A percentile compares a stretch with the other conserved stretches of the same genome.
phyloP scores from a whole-genome alignment of 2,888 invertebrate species.

The Palloptera scutellata region DNA sequence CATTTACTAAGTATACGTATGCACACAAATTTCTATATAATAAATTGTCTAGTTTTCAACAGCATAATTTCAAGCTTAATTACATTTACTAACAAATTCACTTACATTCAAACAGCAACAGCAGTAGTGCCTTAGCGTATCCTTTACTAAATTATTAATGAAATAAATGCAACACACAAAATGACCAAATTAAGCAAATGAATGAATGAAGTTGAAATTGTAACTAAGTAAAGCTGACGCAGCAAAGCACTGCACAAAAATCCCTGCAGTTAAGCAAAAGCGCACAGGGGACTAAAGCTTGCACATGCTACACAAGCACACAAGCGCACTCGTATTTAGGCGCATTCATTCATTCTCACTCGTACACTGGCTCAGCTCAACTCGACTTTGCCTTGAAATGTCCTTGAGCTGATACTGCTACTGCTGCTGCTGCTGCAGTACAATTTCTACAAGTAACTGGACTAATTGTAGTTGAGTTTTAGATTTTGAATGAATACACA shows the following conservation, averaged over 20 bases:
- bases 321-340: conserved; percentile 8
- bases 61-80: conserved; percentile 13
- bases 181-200: conserved; percentile 19
- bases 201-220: not conserved
- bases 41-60: not conserved
- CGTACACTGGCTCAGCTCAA: not conserved
- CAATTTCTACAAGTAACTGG: not conserved
- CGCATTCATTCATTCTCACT: not conserved
- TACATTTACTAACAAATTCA: conserved; percentile 5
- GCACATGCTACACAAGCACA: not conserved
- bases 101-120: not conserved
- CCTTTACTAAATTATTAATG: conserved; percentile 18
- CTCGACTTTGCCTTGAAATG: conserved; percentile 20
- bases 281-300: not conserved
- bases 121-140: conserved; percentile 8
- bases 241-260: not conserved
- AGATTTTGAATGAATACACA: not conserved
- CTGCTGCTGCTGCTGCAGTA: not conserved
- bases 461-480: conserved; percentile 4
- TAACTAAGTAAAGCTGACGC: not conserved
- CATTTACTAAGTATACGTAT: too few relatives aligned
- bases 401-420: conserved; percentile 21
- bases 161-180: conserved; percentile 15
- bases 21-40: too few relatives aligned
- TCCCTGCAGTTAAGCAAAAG: conserved; percentile 17